Evolutionary conservation across 2,113 vertebrate genomes (phyloP).

Genomic region (Rynchops niger): DNA sequence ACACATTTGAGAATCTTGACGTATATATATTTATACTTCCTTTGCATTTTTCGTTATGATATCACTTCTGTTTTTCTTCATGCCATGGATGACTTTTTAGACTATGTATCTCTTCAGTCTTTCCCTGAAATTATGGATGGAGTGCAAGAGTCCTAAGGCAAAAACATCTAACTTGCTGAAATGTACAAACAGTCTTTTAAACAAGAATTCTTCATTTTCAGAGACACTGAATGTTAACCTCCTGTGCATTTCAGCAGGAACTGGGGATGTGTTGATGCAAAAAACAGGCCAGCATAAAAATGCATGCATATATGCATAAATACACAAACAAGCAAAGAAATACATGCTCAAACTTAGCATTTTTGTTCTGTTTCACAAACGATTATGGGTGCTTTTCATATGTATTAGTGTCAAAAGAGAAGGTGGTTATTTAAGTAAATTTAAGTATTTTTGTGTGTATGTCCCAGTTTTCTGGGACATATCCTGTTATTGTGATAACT

Average conservation of each 20-base stretch:
- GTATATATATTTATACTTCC: not conserved
- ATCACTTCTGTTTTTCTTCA: not conserved
- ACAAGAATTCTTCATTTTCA: constrained; percentile 3
- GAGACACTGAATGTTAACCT: not conserved
- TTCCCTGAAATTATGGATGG: not conserved
- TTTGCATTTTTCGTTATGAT: not conserved
- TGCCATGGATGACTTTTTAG: not conserved
- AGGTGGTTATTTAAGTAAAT: not conserved
- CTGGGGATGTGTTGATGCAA: not conserved
- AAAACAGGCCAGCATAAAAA: not conserved
- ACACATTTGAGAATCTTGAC: not conserved
- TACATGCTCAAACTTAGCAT: not conserved
- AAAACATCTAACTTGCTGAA: not conserved
- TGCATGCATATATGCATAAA: not conserved
- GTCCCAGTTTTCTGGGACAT: not conserved
- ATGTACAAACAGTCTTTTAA: not conserved
- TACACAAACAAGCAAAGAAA: not conserved
- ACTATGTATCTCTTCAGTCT: not conserved
- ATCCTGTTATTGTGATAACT: not conserved
- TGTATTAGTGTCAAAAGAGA: not conserved
- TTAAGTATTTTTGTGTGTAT: not conserved
- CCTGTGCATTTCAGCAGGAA: not conserved
- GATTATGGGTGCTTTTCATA: not conserved
- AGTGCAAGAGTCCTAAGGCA: not conserved
- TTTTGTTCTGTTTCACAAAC: not conserved